A percentile compares a stretch with the other conserved stretches of the same genome.
phyloP scores from a whole-genome alignment of 2,797 vertebrate species.

The Lepus townsendii region DNA sequence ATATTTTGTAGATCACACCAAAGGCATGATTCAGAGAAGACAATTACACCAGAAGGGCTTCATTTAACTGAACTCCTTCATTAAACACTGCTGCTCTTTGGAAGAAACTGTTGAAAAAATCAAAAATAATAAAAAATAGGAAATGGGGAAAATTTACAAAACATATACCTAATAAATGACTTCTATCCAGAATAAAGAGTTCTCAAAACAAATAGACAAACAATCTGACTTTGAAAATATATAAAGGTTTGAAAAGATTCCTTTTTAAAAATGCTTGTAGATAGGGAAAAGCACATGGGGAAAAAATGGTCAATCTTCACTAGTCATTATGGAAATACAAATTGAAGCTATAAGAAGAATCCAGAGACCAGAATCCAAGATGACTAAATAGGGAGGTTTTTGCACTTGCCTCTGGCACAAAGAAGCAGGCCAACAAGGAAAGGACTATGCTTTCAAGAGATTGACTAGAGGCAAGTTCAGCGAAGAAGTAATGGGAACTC shows the following conservation, averaged over 20 bases:
- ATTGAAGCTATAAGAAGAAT: no score
- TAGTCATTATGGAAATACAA: neutral
- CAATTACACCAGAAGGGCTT: neutral
- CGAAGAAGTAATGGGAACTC: no score
- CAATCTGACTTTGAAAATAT: neutral
- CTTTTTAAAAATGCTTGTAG: neutral
- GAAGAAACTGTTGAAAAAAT: neutral
- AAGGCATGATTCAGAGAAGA: neutral
- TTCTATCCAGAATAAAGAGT: no score
- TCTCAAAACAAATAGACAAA: neutral
- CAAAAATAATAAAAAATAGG: neutral
- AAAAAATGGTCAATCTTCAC: neutral
- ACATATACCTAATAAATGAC: neutral
- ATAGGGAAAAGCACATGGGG: neutral
- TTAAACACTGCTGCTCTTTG: neutral
- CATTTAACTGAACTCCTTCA: neutral
- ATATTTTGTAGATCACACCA: neutral
- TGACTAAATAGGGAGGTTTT: no score
- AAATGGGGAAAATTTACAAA: neutral
- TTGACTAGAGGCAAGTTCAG: no score
- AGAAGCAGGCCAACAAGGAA: no score
- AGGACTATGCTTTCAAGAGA: no score
- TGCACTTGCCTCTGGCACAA: no score
- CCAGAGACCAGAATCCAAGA: no score
- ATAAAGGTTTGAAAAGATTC: neutral